Evolutionary conservation across 2,888 invertebrate genomes (phyloP).

Genomic region (Bombylius discolor): DNA sequence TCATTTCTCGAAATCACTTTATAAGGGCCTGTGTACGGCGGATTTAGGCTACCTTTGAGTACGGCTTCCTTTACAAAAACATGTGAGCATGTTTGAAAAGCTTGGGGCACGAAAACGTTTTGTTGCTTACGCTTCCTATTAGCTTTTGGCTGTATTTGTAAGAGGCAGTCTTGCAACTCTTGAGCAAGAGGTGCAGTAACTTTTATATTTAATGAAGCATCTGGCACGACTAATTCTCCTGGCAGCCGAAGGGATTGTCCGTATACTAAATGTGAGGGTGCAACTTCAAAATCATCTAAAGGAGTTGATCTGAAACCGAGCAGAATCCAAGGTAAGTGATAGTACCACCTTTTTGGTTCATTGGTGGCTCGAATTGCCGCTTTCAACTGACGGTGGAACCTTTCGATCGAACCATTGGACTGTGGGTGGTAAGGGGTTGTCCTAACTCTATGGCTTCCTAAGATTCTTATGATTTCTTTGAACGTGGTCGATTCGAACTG

Average conservation of each 20-base stretch:
- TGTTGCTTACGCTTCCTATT: background rate
- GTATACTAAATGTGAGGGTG: background rate
- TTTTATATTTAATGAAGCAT: background rate
- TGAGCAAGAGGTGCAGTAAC: background rate
- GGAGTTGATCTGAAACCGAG: background rate
- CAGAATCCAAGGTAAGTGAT: background rate
- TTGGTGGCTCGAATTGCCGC: background rate
- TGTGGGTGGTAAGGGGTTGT: background rate
- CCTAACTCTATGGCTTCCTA: background rate
- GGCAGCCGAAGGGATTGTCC: background rate
- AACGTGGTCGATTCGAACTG: slow-evolving; percentile 19
- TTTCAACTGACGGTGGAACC: background rate
- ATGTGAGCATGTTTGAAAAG: background rate
- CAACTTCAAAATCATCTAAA: background rate
- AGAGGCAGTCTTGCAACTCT: background rate
- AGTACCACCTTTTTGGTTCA: background rate
- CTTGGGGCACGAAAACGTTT: background rate
- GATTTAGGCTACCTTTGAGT: slow-evolving; percentile 9
- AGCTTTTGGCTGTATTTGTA: slow-evolving; percentile 1
- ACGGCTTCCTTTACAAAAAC: slow-evolving; percentile 3
- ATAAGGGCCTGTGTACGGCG: slow-evolving; percentile 16
- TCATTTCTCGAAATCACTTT: slow-evolving; percentile 10
- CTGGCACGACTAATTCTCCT: background rate
- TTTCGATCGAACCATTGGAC: background rate
- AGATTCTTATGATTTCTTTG: slow-evolving; percentile 3